Evolutionary conservation across 2,888 invertebrate genomes (phyloP).

Genomic region (Pachycephus smyrnensis): DNA sequence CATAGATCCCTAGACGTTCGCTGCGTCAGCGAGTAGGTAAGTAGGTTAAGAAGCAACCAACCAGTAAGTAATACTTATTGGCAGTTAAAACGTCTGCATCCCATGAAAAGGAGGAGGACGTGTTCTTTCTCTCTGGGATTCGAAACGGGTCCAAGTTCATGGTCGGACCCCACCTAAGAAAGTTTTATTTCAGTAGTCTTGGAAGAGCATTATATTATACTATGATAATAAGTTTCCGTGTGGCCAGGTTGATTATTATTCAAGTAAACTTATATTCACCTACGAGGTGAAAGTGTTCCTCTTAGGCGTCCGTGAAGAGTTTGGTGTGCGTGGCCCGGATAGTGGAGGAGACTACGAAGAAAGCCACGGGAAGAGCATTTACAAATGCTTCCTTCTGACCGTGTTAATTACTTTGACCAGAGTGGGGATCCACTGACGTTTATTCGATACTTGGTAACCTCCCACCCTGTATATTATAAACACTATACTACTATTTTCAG

Average conservation of each 20-base stretch:
- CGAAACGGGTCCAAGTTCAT: neutral
- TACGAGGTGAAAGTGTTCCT: constrained; percentile 12
- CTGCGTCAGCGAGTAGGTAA: neutral
- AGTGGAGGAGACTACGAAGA: neutral
- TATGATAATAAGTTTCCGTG: neutral
- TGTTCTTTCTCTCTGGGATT: neutral
- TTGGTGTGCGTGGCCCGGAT: constrained; percentile 11
- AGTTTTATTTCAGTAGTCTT: neutral
- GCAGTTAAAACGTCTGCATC: neutral
- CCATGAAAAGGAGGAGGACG: neutral
- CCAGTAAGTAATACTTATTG: neutral
- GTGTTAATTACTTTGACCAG: neutral
- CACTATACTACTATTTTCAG: neutral
- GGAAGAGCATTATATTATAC: neutral
- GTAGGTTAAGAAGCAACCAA: neutral
- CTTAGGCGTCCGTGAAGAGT: constrained; percentile 8
- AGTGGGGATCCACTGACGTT: neutral
- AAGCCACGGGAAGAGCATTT: constrained; percentile 2
- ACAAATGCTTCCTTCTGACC: neutral
- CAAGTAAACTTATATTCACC: constrained; percentile 8
- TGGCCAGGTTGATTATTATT: neutral
- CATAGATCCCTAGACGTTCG: neutral
- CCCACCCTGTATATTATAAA: neutral
- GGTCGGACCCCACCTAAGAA: neutral
- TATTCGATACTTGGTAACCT: neutral